Evolutionary conservation across 2,797 vertebrate genomes (phyloP).

Genomic region (Cephalopachus bancanus): DNA sequence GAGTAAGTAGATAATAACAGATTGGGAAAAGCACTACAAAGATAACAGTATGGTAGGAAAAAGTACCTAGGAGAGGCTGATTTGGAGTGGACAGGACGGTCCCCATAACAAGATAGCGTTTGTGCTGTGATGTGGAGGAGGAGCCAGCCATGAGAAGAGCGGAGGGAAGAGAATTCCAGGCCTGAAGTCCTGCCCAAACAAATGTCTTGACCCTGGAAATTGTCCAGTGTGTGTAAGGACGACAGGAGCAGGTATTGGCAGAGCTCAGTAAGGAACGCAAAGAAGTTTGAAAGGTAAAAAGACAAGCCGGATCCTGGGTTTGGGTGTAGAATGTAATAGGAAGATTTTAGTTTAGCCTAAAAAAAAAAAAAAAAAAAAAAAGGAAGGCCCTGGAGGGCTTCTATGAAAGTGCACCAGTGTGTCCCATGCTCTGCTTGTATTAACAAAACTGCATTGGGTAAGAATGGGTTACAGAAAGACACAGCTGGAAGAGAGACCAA

Average conservation of each 20-base stretch:
- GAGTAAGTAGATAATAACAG: not conserved
- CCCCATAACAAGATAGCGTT: accelerated
- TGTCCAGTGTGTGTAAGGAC: not conserved
- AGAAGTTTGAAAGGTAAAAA: not conserved
- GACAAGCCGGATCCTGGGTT: accelerated
- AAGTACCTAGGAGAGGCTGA: not conserved
- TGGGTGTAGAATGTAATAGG: not conserved
- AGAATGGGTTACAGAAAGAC: not conserved
- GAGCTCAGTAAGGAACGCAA: not conserved
- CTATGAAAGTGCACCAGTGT: not conserved
- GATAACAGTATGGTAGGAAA: not conserved
- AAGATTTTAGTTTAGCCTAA: not conserved
- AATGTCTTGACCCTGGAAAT: not conserved
- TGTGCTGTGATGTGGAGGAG: not conserved
- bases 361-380: not conserved
- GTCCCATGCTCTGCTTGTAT: not conserved
- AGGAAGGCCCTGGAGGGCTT: not conserved
- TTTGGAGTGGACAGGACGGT: not conserved
- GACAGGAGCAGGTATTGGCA: accelerated
- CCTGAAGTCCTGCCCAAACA: not conserved
- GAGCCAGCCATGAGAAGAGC: not conserved
- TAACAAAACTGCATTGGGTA: not conserved
- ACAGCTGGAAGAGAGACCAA: not conserved
- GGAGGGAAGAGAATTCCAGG: not conserved
- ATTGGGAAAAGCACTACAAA: not conserved